Evolutionary conservation across 2,797 vertebrate genomes (phyloP), one percentile per base, ranked within the genome.

Genomic region (Adelosebastes latens): DNA sequence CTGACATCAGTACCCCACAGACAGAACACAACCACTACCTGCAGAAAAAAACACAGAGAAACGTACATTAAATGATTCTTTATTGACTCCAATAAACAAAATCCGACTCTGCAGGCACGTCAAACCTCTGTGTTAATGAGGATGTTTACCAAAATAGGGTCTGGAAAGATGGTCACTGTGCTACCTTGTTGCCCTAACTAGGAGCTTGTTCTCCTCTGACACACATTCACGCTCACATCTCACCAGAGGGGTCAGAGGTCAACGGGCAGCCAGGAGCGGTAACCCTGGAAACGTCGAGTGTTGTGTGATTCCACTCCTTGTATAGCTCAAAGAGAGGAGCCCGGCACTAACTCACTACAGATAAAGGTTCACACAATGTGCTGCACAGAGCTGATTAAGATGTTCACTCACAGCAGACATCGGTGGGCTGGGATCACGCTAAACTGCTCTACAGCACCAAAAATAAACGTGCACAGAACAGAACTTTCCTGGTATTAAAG

Each of bases 1-100:
- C 79, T 83, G 84, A 93, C 77, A 11, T 85, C 85, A 53, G 55
- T 1, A 4, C 76, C 42, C 81, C 86, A 88, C 72, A 92, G 79
- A 67, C 82, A 88, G 80, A 88, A 70, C 61, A 71, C 75, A 31
- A 67, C 42, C 65, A 31, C 65, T 52, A 67, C 42, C 65, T 67
- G 65, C 42, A 52, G 42, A 31, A 13, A n/a, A 31, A 1, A 12
- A 31, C 6, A 32, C 5, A 55, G 13, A 39, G 20, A 32, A 53
- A 56, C 32, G 2, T 2, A n/a, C 56, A 29, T 34, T 10, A 9
- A n/a, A 27, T 18, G 1, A 22, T 61, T 5, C 8, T 55, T 18
- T 6, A 10, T 13, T 6, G 25, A 11, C 8, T 55, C n/a, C 14
- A 1, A 11, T 34, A 2, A 36, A 46, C 42, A 46, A 46, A 46